Evolutionary conservation across 2,113 vertebrate genomes (phyloP).

Genomic region (Oryzias javanicus): DNA sequence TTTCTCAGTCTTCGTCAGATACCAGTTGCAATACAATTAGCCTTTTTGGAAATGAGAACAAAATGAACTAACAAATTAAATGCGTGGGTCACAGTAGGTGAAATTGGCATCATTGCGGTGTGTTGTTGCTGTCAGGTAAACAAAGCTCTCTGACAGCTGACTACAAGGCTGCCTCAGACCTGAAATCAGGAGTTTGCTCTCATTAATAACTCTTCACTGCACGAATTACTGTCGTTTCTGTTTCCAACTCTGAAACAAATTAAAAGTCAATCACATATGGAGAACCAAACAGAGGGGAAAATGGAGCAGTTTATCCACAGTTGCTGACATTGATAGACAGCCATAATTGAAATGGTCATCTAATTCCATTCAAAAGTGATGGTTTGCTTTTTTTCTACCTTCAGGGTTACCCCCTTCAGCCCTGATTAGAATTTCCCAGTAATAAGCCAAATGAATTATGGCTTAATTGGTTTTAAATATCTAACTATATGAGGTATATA

Average conservation of each 20-base stretch:
- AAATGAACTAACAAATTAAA: slow-evolving; percentile 53
- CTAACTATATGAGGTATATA: slow-evolving; percentile 67
- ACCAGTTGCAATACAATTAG: slow-evolving; percentile 57
- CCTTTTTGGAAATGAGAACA: slow-evolving; percentile 41
- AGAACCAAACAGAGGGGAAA: slow-evolving; percentile 33
- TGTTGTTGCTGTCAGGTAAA: slow-evolving; percentile 61
- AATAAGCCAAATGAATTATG: slow-evolving; percentile 79
- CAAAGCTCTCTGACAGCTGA: slow-evolving; percentile 56
- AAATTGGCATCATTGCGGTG: slow-evolving; percentile 61
- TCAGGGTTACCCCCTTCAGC: slow-evolving; percentile 54
- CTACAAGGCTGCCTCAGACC: slow-evolving; percentile 41
- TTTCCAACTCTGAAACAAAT: slow-evolving; percentile 62
- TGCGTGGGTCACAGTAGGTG: slow-evolving; percentile 60
- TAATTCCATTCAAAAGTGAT: slow-evolving; percentile 69
- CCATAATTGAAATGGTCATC: slow-evolving; percentile 72
- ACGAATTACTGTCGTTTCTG: slow-evolving; percentile 48
- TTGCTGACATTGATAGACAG: slow-evolving; percentile 75
- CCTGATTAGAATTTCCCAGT: slow-evolving; percentile 74
- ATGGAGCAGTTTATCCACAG: slow-evolving; percentile 62
- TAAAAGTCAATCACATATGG: slow-evolving; percentile 65
- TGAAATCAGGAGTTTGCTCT: slow-evolving; percentile 55
- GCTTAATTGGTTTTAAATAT: slow-evolving; percentile 81
- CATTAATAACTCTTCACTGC: slow-evolving; percentile 64
- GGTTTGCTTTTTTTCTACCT: slow-evolving; percentile 60
- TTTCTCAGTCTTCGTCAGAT: slow-evolving; percentile 41